Base-by-base conservation (phyloP, 2,888 invertebrate species). In the Neoaliturus tenellus region DNA sequence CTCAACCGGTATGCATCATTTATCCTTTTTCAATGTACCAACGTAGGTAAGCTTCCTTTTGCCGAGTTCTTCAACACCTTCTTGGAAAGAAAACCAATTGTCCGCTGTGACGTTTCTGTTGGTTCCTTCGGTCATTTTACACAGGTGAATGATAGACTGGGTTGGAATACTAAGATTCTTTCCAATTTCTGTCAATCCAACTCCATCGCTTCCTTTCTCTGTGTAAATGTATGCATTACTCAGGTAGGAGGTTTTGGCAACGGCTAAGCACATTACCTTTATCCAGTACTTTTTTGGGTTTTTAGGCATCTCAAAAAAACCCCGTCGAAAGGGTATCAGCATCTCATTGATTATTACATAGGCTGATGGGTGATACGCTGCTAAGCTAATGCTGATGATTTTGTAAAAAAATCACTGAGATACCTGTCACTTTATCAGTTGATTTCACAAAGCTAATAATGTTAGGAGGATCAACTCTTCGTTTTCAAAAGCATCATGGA, bases 1-100 rank as follows among this genome's bases (percentile, higher is more conserved):
- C 44, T 86, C 83, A 10, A 58, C 69, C 6, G 85, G 85, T 25
- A 85, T 85, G 80, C 83, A 69, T 17, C n/a, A 25, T 67, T 85
- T 85, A 71, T 86, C 81, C 23, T 82, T 83, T 41, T 78, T 84
- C 41, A 84, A 23, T 33, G 83, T 85, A 20, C 83, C 84, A 4
- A 84, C 80, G 14, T 71, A 62, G 12, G 83, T 84, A 1, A 85
- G 82, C 48, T 78, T 73, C 28, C 48, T 81, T 58, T 85, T 85
- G 12, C 17, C 4, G 23, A 80, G 51, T 81, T 86, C 81, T 25
- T 87, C 84, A 51, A 87, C 87, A 75, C 88, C 71, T 81, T 88
- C 87, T 14, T 88, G 85, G 6, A 88, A 88, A 33, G 88, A 85
- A 86, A 89, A 89, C 88, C 89, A 89, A 85, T 89, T 89, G 71